Percentiles rank a stretch among this genome's conserved stretches.
phyloP scores from a whole-genome alignment of 2,888 invertebrate genomes.

The Lepidochitona cinerea region DNA sequence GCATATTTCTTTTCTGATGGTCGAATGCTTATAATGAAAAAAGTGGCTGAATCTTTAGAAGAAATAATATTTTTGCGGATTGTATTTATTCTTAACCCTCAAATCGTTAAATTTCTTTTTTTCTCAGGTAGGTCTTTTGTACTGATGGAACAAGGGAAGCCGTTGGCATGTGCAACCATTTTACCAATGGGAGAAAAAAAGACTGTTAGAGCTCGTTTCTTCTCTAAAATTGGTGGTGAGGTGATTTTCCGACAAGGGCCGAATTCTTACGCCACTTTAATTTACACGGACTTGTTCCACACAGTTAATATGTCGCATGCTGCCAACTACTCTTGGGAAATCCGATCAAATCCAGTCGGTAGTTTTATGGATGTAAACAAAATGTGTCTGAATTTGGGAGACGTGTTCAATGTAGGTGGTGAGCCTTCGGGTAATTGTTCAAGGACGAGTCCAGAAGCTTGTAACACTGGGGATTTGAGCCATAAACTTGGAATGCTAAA shows the following conservation, averaged over 20 bases:
- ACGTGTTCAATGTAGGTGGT: conserved; percentile 32
- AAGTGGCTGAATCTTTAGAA: too few species aligned
- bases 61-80: too few species aligned
- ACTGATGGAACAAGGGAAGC: conserved; percentile 12
- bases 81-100: too few species aligned
- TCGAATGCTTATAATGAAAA: too few species aligned
- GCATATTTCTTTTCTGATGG: too few species aligned
- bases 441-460: conserved; percentile 22
- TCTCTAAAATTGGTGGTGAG: conserved; percentile 37
- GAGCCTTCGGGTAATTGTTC: conserved; percentile 24
- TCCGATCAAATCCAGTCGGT: conserved; percentile 9
- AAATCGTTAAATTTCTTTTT: background rate
- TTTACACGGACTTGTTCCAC: conserved; percentile 37
- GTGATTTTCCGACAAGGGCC: conserved; percentile 44
- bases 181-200: conserved; percentile 32
- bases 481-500: conserved; percentile 42
- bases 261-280: conserved; percentile 26
- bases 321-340: conserved; percentile 27
- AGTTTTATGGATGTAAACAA: conserved; percentile 25
- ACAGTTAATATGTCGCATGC: conserved; percentile 17
- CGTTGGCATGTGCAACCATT: conserved; percentile 41
- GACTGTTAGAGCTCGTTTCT: conserved; percentile 43
- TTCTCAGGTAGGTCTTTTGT: conserved; percentile 42
- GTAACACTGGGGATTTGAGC: conserved; percentile 46
- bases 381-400: background rate